Evolutionary conservation across 2,113 vertebrate genomes (phyloP).

Genomic region (Chascanopsetta lugubris): DNA sequence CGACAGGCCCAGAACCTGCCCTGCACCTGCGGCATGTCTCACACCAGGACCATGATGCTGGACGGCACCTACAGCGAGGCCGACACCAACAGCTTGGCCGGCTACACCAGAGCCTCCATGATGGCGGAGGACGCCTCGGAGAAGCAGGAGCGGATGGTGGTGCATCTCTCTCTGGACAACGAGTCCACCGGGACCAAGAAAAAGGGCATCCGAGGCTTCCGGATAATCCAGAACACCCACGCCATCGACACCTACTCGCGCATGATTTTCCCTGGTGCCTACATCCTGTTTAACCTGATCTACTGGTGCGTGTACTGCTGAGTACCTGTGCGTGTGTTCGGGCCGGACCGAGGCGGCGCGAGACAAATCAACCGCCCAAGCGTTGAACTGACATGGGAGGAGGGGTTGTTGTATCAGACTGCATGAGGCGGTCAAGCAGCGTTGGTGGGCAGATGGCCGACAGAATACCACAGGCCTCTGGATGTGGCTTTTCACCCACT

Average conservation of each 20-base stretch:
- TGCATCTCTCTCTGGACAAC: conserved; percentile 86
- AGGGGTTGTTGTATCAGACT: neutral
- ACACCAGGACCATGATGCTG: conserved; percentile 88
- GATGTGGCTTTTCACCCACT: conserved; percentile 1
- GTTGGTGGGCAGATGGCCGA: neutral
- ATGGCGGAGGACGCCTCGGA: conserved; percentile 83
- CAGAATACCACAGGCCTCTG: neutral
- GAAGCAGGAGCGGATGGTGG: conserved; percentile 88
- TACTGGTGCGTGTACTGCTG: conserved; percentile 97
- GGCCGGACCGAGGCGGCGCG: conserved; percentile 6
- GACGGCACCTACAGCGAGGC: conserved; percentile 89
- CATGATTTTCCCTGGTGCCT: conserved; percentile 92
- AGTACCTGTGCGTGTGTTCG: conserved; percentile 27
- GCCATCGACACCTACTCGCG: conserved; percentile 94
- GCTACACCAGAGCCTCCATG: conserved; percentile 85
- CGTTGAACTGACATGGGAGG: neutral
- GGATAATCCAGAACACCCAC: conserved; percentile 91
- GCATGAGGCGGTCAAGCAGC: neutral
- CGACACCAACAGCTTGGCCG: conserved; percentile 89
- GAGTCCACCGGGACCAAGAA: conserved; percentile 84
- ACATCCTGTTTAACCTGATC: conserved; percentile 95
- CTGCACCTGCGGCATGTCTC: conserved; percentile 87
- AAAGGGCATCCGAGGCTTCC: conserved; percentile 84
- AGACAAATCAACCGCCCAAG: neutral
- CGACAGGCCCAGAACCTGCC: conserved; percentile 84